These are phyloP conservation scores for Chelidonichthys spinosus DNA, from an alignment of 2,797 vertebrate genomes.

Conservation along the genomic window DNA sequence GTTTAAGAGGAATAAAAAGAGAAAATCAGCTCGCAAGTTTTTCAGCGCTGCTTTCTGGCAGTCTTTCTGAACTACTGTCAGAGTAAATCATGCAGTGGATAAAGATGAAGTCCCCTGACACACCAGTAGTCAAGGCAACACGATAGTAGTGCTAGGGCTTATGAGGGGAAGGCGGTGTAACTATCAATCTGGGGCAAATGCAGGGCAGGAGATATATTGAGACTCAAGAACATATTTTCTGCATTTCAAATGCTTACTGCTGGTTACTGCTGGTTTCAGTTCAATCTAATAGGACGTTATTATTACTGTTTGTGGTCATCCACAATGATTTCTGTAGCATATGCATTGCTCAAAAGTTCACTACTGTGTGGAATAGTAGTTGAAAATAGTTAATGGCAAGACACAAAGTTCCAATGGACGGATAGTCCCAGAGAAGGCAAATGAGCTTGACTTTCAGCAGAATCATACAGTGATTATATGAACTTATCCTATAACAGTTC, in stretches of 20 bases:
- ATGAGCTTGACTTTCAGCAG: neutral
- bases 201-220: slow-evolving; percentile 51
- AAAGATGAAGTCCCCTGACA: slow-evolving; percentile 75
- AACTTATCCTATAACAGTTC: neutral
- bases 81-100: slow-evolving; percentile 69
- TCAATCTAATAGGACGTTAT: neutral
- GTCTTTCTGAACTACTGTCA: slow-evolving; percentile 65
- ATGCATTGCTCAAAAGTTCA: neutral
- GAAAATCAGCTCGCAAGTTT: slow-evolving; percentile 53
- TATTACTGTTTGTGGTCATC: neutral
- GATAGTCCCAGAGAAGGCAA: neutral
- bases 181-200: slow-evolving; percentile 57
- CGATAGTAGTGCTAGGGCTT: slow-evolving; percentile 55
- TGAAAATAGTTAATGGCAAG: neutral
- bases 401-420: neutral
- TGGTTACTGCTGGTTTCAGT: neutral
- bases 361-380: neutral
- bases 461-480: neutral
- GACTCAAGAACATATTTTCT: slow-evolving; percentile 19
- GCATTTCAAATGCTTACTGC: neutral
- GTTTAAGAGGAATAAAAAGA: slow-evolving; percentile 14
- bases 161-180: slow-evolving; percentile 60
- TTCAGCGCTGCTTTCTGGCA: slow-evolving; percentile 39
- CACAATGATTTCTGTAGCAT: neutral
- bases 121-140: slow-evolving; percentile 81